Evolutionary conservation across 2,888 invertebrate genomes (phyloP), one percentile per base, ranked within the genome.

Genomic region (Amphipoea oculea): DNA sequence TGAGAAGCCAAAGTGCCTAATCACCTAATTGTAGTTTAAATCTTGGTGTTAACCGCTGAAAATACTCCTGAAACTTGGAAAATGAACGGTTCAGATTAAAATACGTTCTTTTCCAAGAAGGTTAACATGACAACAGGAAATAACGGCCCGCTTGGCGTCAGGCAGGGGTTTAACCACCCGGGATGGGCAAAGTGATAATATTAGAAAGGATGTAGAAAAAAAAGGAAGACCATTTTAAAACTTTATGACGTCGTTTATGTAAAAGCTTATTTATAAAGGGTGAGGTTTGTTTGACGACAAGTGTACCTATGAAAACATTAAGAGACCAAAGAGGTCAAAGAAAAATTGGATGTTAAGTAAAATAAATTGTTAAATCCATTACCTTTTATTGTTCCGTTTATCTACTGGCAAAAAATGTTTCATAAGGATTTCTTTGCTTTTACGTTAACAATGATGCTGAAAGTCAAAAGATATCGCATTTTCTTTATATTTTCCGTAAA

Each of bases 11-110:
- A 79, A 84, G 60, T 70, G 82, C 79, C 40, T 60, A 29, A 66
- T 82, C 84, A 82, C 45, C 69, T 82, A 79, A 84, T 62, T 60
- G 45, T 73, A 40, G 69, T 83, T 83, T 23, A 42, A 63, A 78
- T 78, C 72, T 63, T 77, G 40, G 71, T 71, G 20, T 71, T 48
- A 67, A 12, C 40, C 2, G 14, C 57, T 65, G 62, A 42, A 76
- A 66, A 66, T 78, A 20, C 65, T 57, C 23, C 17, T 23, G 23
- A 4, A 76, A 65, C 40, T 68, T 68, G 17, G 42, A 42, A 68
- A 57, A n/a, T 11, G 9, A 11, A 45, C 62, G 42, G 45, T 9
- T 42, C 17, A 12, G 42, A 48, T 67, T 54, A 54, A 76, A 71
- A 76, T 2, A 40, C n/a, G 23, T 66, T 63, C 51, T 36, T n/a